These are phyloP conservation scores for Theodoxus fluviatilis DNA, from an alignment of 2,888 invertebrate species.

Conservation along the genomic window DNA sequence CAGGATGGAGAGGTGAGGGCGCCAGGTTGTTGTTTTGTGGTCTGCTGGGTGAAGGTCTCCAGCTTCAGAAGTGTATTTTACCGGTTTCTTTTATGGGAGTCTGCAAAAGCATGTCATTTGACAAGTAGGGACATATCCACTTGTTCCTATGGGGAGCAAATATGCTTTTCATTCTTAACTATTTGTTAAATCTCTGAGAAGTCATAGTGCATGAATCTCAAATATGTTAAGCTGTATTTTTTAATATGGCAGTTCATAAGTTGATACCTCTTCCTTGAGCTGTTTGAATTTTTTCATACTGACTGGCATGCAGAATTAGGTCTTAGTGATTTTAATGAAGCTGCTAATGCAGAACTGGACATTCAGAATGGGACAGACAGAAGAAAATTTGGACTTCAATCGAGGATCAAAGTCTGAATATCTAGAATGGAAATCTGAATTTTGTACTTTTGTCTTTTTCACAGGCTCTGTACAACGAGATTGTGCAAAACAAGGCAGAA, in stretches of 20 bases:
- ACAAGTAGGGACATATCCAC: background rate
- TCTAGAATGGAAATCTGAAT: too few relatives aligned
- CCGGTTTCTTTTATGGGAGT: background rate
- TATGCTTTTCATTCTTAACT: background rate
- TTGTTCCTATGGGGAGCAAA: background rate
- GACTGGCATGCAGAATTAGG: too few relatives aligned
- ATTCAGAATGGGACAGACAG: background rate
- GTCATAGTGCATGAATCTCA: background rate
- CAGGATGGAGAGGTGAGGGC: conserved; percentile 48
- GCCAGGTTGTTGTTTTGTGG: too few relatives aligned
- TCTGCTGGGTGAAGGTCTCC: background rate
- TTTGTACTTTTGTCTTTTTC: too few relatives aligned
- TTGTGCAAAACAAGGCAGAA: conserved; percentile 68
- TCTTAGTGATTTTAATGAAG: too few relatives aligned
- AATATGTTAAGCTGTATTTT: too few relatives aligned
- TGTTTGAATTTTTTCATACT: too few relatives aligned
- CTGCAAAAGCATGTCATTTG: background rate
- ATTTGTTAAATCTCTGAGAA: background rate
- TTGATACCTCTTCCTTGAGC: too few relatives aligned
- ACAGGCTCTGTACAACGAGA: conserved; percentile 56
- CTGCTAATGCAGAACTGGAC: too few relatives aligned
- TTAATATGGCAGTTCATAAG: too few relatives aligned
- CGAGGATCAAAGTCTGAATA: too few relatives aligned
- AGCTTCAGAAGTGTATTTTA: background rate
- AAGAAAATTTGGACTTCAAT: background rate